Evolutionary conservation across 1,140 invertebrate genomes (phyloP), one percentile per base, ranked within the genome.

Genomic region (Venturia canescens): DNA sequence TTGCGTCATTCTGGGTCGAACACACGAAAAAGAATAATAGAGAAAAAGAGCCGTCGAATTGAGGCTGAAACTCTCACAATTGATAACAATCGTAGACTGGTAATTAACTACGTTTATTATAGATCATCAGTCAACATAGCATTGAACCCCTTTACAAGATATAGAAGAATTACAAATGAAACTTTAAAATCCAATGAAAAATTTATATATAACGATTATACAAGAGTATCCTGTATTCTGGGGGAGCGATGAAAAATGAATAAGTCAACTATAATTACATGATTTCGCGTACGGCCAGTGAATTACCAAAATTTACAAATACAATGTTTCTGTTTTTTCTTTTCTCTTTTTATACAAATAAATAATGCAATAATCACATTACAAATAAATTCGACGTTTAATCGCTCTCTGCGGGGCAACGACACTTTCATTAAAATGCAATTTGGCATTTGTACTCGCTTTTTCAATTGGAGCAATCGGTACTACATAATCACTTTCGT

Each of bases 231-330:
- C 18, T 57, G 38, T 44, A 11, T 7, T 23, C 21, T 9, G 53
- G 4, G 53, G 53, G 21, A 57, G 21, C 53, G 21, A 57, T 57
- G 53, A 23, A 57, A 57, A 57, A 57, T 57, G 18, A n/a, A 57
- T 57, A 57, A 57, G 53, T 57, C 53, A 57, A 18, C 53, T 21
- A 57, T 57, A 57, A 57, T 9, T n/a, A 57, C 53, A 57, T 57
- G 53, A 57, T 57, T 57, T 57, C 53, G 38, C 13, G 38, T n/a
- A 23, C 53, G 53, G 7, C 38, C 38, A 57, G 53, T 57, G 53
- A 57, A 57, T 57, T 57, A 57, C 53, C 53, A 57, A 57, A 57
- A 57, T 57, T 57, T 57, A 57, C 11, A 57, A 57, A 57, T 57
- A 23, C 16, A 13, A n/a, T 57, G 2, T 18, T 57, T 57, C 1